phyloP scores from a whole-genome alignment of 2,113 vertebrate genomes.

The Caloenas nicobarica region DNA sequence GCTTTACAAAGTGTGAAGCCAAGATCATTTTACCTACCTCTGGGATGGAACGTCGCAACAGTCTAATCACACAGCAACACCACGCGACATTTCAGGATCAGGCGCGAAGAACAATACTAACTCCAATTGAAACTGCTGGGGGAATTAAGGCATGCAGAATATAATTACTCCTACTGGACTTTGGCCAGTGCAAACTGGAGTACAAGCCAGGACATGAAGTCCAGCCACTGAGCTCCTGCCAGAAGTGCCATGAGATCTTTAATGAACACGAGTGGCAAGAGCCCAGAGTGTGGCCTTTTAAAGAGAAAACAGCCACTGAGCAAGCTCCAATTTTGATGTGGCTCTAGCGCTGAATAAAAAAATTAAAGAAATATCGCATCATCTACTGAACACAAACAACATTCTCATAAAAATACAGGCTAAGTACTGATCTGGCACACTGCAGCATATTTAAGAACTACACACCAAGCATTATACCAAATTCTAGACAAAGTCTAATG shows the following conservation, averaged over 20 bases:
- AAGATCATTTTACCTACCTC: slow-evolving; percentile 36
- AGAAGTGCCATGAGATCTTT: slow-evolving; percentile 37
- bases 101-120: slow-evolving; percentile 13
- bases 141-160: slow-evolving; percentile 56
- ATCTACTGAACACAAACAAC: not conserved
- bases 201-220: slow-evolving; percentile 48
- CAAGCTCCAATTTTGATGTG: not conserved
- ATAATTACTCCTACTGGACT: slow-evolving; percentile 46
- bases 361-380: not conserved
- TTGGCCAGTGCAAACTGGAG: slow-evolving; percentile 46
- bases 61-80: slow-evolving; percentile 24
- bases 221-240: slow-evolving; percentile 42
- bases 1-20: not conserved
- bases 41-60: slow-evolving; percentile 2
- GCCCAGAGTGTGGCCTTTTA: not conserved
- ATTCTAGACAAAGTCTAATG: not conserved
- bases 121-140: slow-evolving; percentile 49
- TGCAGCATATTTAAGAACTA: not conserved
- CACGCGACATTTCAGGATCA: not conserved
- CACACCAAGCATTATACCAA: not conserved
- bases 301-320: not conserved
- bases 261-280: slow-evolving; percentile 11
- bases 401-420: not conserved
- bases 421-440: slow-evolving; percentile 7
- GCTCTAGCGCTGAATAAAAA: not conserved